phyloP scores from a whole-genome alignment of 2,797 vertebrate species.

The Falco peregrinus region DNA sequence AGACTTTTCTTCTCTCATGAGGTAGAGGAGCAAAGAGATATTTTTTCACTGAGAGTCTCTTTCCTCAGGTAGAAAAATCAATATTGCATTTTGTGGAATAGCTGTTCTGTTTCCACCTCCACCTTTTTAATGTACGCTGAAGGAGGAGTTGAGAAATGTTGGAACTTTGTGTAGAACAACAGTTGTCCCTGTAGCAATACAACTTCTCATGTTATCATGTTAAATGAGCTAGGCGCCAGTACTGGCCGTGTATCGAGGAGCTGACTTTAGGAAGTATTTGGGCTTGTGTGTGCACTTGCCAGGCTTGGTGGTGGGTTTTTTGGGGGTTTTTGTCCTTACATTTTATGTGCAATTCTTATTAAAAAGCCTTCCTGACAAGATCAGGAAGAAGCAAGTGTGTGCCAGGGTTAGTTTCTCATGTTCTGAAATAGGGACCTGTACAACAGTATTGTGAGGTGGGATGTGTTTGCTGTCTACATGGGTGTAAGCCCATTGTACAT shows the following conservation, averaged over 20 bases:
- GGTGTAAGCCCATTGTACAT: background rate
- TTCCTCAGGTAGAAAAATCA: slow-evolving; percentile 84
- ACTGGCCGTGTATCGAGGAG: slow-evolving; percentile 53
- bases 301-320: background rate
- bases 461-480: background rate
- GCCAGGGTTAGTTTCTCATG: background rate
- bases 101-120: slow-evolving; percentile 16
- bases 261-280: slow-evolving; percentile 55
- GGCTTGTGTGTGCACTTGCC: background rate
- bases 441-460: background rate
- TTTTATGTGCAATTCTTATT: background rate
- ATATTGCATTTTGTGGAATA: slow-evolving; percentile 74
- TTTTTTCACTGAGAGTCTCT: slow-evolving; percentile 84
- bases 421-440: background rate
- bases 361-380: background rate
- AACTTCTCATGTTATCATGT: slow-evolving; percentile 43
- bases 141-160: slow-evolving; percentile 76
- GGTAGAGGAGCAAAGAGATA: slow-evolving; percentile 86
- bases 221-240: slow-evolving; percentile 73
- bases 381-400: background rate
- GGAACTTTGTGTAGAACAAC: slow-evolving; percentile 80
- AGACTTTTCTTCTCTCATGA: slow-evolving; percentile 74
- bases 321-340: background rate
- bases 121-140: slow-evolving; percentile 45
- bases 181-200: slow-evolving; percentile 79